Conservation (phyloP, 2,888 invertebrate genomes). For the Pinctada fucata region DNA sequence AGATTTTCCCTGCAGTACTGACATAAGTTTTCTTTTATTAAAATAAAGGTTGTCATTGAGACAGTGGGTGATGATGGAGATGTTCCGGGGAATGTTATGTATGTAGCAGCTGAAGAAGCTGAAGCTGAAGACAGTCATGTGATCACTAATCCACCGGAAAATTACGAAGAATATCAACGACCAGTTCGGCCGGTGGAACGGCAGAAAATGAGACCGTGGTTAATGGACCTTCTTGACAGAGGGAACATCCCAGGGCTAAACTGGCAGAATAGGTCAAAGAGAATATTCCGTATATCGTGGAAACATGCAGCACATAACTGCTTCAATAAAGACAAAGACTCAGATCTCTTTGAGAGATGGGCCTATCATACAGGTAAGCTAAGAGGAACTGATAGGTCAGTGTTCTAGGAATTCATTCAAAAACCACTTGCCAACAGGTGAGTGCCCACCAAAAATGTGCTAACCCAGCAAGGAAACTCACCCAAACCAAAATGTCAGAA, state of each 20-base stretch:
- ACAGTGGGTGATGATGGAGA: slow-evolving; percentile 5
- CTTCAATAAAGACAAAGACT: slow-evolving; percentile 68
- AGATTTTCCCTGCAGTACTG: slow-evolving; percentile 8
- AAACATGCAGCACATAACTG: slow-evolving; percentile 71
- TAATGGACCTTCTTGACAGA: slow-evolving; percentile 63
- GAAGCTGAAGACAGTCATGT: slow-evolving; percentile 12
- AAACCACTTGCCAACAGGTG: too few species aligned
- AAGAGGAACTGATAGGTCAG: not conserved
- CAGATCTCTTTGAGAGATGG: slow-evolving; percentile 71
- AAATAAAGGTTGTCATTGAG: slow-evolving; percentile 2
- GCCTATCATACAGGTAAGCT: slow-evolving; percentile 71
- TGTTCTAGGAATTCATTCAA: too few species aligned
- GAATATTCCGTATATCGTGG: slow-evolving; percentile 70
- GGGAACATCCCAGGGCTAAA: slow-evolving; percentile 57
- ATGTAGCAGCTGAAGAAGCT: slow-evolving; percentile 6
- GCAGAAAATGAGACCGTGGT: slow-evolving; percentile 72
- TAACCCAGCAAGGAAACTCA: too few species aligned
- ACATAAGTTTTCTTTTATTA: slow-evolving; percentile 2
- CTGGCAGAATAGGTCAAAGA: slow-evolving; percentile 65
- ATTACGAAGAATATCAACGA: slow-evolving; percentile 12
- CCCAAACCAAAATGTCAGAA: too few species aligned
- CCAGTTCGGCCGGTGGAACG: slow-evolving; percentile 66
- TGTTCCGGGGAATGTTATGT: not conserved
- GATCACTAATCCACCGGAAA: not conserved
- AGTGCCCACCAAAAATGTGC: too few species aligned